Conservation (phyloP, 2,888 invertebrate species). For the Maniola hyperantus region DNA sequence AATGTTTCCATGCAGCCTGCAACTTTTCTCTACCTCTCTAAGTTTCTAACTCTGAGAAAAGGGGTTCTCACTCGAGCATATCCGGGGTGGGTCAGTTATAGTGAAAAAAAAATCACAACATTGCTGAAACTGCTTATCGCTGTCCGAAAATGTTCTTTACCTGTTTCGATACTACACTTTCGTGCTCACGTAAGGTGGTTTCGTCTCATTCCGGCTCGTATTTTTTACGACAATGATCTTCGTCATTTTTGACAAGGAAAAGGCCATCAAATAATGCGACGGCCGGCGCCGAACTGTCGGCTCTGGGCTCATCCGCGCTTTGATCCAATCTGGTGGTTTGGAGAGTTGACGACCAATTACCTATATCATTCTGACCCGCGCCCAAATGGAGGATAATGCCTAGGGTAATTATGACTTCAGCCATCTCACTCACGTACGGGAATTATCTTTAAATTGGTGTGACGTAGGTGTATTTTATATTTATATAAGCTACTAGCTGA, state of each 20-base stretch:
- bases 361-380: slow-evolving; percentile 72
- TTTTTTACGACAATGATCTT: slow-evolving; percentile 79
- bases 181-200: slow-evolving; percentile 73
- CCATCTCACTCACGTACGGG: slow-evolving; percentile 43
- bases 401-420: slow-evolving; percentile 80
- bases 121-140: not conserved
- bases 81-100: not conserved
- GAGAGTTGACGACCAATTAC: slow-evolving; percentile 79
- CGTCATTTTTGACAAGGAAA: slow-evolving; percentile 83
- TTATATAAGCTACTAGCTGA: slow-evolving; percentile 40
- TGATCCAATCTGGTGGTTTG: slow-evolving; percentile 70
- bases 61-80: no score
- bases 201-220: slow-evolving; percentile 68
- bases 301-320: slow-evolving; percentile 66
- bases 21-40: no score
- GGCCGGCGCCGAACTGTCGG: slow-evolving; percentile 74
- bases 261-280: slow-evolving; percentile 80
- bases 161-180: slow-evolving; percentile 69
- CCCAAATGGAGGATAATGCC: slow-evolving; percentile 81
- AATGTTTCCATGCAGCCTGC: no score
- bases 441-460: slow-evolving; percentile 64
- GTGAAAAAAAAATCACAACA: not conserved
- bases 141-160: slow-evolving; percentile 30
- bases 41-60: no score
- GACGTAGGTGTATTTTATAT: slow-evolving; percentile 51